A percentile compares a stretch with the other conserved stretches of the same genome.
Conservation (phyloP, 2,113 vertebrate genomes). For the Hypanus sabinus region DNA sequence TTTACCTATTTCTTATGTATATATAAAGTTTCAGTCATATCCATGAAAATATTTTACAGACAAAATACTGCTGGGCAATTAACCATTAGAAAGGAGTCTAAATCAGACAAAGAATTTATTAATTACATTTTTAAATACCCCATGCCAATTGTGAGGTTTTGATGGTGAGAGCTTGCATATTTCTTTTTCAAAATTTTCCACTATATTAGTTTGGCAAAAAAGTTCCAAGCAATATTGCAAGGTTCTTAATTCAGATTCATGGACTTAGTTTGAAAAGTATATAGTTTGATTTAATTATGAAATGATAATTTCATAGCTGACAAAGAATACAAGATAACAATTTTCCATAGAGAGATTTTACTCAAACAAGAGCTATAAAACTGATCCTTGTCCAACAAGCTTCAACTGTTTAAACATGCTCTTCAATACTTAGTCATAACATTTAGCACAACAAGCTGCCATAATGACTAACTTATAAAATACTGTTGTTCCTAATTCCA, state of each 20-base stretch:
- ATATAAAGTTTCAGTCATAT: background rate
- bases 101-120: background rate
- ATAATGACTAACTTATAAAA: background rate
- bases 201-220: background rate
- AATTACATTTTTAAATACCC: background rate
- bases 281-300: background rate
- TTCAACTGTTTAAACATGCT: background rate
- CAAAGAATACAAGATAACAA: background rate
- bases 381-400: background rate
- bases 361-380: background rate
- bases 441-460: background rate
- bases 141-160: background rate
- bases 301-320: background rate
- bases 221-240: background rate
- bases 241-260: background rate
- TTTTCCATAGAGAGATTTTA: background rate
- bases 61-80: background rate
- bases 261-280: background rate
- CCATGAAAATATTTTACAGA: background rate
- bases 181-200: background rate
- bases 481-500: background rate
- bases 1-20: too few species aligned
- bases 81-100: background rate
- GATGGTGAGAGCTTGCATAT: background rate
- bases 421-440: background rate